Evolutionary conservation across 2,113 vertebrate species (phyloP).

Genomic region (Procavia capensis): DNA sequence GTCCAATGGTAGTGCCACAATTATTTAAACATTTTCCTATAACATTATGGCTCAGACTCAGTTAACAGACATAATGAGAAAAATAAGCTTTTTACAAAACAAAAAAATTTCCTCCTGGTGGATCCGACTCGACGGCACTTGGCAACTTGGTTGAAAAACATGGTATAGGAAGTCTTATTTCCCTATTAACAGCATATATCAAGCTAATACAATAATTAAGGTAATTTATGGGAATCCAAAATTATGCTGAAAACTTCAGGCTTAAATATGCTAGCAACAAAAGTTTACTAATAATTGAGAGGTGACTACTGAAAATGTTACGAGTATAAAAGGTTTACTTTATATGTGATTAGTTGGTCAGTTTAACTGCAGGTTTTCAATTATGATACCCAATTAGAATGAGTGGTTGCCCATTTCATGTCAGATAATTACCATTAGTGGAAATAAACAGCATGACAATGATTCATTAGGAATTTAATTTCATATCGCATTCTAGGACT

Average conservation of each 20-base stretch:
- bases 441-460: constrained; percentile 50
- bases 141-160: constrained; percentile 62
- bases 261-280: constrained; percentile 19
- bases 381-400: constrained; percentile 46
- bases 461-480: constrained; percentile 67
- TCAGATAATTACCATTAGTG: constrained; percentile 52
- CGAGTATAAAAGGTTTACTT: constrained; percentile 32
- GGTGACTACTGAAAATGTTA: constrained; percentile 37
- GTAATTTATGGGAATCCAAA: constrained; percentile 32
- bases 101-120: constrained; percentile 35
- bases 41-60: constrained; percentile 38
- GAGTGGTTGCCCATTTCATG: constrained; percentile 39
- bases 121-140: too few relatives aligned
- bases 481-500: constrained; percentile 49
- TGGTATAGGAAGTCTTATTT: constrained; percentile 45
- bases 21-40: not conserved
- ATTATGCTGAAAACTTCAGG: constrained; percentile 13
- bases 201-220: constrained; percentile 8
- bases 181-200: not conserved
- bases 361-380: constrained; percentile 48
- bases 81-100: constrained; percentile 50
- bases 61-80: not conserved
- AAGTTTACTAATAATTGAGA: constrained; percentile 42
- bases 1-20: not conserved
- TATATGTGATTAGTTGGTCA: constrained; percentile 35